Evolutionary conservation across 2,797 vertebrate species (phyloP).

Genomic region (Chiloscyllium punctatum): DNA sequence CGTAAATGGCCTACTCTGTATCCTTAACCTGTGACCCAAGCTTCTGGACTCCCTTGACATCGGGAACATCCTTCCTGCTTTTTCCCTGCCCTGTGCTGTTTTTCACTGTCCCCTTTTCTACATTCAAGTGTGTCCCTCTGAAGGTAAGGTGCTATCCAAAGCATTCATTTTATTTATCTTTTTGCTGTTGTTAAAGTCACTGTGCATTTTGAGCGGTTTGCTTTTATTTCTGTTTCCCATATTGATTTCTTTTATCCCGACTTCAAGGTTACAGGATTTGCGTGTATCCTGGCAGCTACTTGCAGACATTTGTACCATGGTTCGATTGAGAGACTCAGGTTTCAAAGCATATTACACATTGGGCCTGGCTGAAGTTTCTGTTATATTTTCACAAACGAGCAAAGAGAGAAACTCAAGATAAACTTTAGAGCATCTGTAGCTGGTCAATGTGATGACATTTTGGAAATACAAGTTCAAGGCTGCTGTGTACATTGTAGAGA

Average conservation of each 20-base stretch:
- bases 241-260: not conserved
- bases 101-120: not conserved
- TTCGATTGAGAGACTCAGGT: not conserved
- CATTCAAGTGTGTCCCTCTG: not conserved
- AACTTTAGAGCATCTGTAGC: not conserved
- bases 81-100: no score
- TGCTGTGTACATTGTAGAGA: not conserved
- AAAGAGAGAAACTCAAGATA: not conserved
- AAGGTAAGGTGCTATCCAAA: not conserved
- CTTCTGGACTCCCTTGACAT: no score
- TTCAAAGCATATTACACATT: not conserved
- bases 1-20: no score
- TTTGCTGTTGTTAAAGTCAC: not conserved
- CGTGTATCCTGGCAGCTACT: not conserved
- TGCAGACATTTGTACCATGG: not conserved
- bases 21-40: no score
- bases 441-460: not conserved
- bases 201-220: not conserved
- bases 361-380: not conserved
- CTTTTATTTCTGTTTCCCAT: not conserved
- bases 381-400: not conserved
- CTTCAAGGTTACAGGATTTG: not conserved
- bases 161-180: not conserved
- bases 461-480: not conserved
- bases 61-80: no score